phyloP scores from a whole-genome alignment of 2,113 vertebrate genomes.

The Antennarius striatus region DNA sequence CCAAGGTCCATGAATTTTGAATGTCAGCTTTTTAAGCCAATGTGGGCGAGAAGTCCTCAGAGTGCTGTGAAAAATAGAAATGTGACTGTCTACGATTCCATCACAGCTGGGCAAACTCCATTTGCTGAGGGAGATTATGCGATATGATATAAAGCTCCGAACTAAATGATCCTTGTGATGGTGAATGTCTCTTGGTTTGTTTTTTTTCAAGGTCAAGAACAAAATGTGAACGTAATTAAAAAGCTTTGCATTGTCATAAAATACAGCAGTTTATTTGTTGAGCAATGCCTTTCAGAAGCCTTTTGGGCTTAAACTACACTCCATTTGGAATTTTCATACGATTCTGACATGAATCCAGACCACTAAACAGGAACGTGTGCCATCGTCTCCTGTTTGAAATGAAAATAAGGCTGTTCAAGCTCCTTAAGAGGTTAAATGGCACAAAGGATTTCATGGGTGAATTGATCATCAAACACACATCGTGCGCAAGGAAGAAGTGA shows the following conservation, averaged over 20 bases:
- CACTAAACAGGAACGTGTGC: background rate
- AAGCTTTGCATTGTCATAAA: background rate
- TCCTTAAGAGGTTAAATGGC: background rate
- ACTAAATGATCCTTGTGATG: background rate
- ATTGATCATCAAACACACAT: background rate
- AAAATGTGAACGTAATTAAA: background rate
- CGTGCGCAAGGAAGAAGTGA: background rate
- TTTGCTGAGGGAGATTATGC: background rate
- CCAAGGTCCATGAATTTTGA: background rate
- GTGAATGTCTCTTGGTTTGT: background rate
- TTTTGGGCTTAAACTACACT: background rate
- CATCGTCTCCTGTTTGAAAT: background rate
- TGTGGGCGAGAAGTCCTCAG: background rate
- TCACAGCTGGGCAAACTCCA: background rate
- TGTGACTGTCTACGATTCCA: background rate
- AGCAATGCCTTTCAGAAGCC: background rate
- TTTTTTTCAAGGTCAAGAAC: background rate
- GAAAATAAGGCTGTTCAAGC: background rate
- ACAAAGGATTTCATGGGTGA: background rate
- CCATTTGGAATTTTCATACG: background rate
- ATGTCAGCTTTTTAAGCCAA: background rate
- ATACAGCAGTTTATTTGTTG: background rate
- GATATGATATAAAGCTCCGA: background rate
- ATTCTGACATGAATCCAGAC: conserved; percentile 19
- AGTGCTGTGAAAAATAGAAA: background rate